A percentile compares a stretch with the other conserved stretches of the same genome.
Evolutionary conservation across 1,140 invertebrate species (phyloP).

Genomic region (Goniozus legneri): DNA sequence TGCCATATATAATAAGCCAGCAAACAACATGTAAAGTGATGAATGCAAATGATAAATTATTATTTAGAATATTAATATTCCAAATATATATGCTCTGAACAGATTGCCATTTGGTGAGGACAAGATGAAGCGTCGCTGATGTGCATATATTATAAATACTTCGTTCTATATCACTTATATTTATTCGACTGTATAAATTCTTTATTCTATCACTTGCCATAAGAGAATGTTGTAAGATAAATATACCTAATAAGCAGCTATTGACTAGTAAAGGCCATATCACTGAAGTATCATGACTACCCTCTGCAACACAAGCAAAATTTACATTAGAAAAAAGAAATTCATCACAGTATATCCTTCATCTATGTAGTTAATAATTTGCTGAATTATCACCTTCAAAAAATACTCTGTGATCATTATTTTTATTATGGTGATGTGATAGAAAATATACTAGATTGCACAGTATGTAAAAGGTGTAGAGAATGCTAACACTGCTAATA

Average conservation of each 20-base stretch:
- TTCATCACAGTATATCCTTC: not conserved
- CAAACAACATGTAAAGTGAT: conserved; percentile 51
- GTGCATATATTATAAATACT: conserved; percentile 52
- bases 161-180: conserved; percentile 48
- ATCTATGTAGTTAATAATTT: conserved; percentile 4
- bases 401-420: conserved; percentile 12
- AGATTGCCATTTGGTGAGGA: conserved; percentile 49
- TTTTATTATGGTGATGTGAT: conserved; percentile 31
- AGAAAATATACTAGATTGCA: conserved; percentile 43
- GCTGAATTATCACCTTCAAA: conserved; percentile 18
- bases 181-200: conserved; percentile 38
- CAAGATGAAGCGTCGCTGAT: conserved; percentile 34
- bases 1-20: conserved; percentile 62
- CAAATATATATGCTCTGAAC: conserved; percentile 49
- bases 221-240: conserved; percentile 56
- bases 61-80: conserved; percentile 48
- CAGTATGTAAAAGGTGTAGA: conserved; percentile 45
- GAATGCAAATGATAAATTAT: conserved; percentile 50
- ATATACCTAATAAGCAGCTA: conserved; percentile 47
- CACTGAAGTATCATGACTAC: conserved; percentile 17
- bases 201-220: conserved; percentile 51
- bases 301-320: conserved; percentile 26
- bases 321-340: conserved; percentile 8
- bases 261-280: conserved; percentile 44
- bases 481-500: conserved; percentile 33